Evolutionary conservation across 2,797 vertebrate genomes (phyloP).

Genomic region (Spondyliosoma cantharus): DNA sequence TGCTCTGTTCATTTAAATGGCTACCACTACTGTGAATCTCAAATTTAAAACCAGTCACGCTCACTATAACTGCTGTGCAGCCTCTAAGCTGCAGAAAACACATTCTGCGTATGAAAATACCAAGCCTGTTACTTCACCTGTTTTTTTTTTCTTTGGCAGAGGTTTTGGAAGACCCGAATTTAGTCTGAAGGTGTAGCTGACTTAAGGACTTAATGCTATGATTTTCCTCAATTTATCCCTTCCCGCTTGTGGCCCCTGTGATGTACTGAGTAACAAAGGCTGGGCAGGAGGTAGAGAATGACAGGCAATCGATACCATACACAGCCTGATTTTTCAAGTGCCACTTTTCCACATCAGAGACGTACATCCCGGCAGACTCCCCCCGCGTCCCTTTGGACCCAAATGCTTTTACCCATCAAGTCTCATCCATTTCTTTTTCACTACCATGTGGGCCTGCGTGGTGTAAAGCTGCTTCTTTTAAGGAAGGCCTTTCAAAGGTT

Average conservation of each 20-base stretch:
- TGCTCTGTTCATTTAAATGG: conserved; percentile 22
- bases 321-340: conserved; percentile 60
- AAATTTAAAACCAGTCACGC: background rate
- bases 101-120: background rate
- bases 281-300: conserved; percentile 47
- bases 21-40: background rate
- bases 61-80: background rate
- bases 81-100: background rate
- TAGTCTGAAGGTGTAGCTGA: conserved; percentile 15
- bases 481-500: conserved; percentile 45
- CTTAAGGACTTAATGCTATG: conserved; percentile 36
- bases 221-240: conserved; percentile 49
- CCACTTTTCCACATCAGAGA: conserved; percentile 67
- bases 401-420: conserved; percentile 56
- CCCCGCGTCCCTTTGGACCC: conserved; percentile 37
- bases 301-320: conserved; percentile 60
- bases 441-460: background rate
- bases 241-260: conserved; percentile 37
- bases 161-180: conserved; percentile 22
- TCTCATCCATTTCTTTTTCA: conserved; percentile 53
- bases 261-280: conserved; percentile 48
- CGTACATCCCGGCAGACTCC: conserved; percentile 30
- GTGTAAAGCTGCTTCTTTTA: conserved; percentile 38
- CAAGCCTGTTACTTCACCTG: background rate
- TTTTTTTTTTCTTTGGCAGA: conserved; percentile 14